Evolutionary conservation across 2,888 invertebrate genomes (phyloP).

Genomic region (Ochlodes sylvanus): DNA sequence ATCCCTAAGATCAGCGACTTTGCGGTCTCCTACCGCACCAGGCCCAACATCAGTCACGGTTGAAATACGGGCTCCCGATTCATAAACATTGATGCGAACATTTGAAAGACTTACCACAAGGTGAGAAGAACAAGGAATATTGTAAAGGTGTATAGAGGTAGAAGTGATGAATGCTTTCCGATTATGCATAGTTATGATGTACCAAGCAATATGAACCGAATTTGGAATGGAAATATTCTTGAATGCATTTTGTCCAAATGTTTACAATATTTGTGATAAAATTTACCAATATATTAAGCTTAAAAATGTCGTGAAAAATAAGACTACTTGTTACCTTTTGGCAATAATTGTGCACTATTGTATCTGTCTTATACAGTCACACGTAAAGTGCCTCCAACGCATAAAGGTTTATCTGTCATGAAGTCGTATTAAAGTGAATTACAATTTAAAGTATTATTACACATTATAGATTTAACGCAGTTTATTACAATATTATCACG

Average conservation of each 20-base stretch:
- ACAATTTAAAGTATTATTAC: constrained; percentile 49
- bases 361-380: constrained; percentile 65
- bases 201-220: neutral
- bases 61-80: constrained; percentile 88
- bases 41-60: constrained; percentile 87
- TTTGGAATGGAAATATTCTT: constrained; percentile 17
- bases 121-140: constrained; percentile 2
- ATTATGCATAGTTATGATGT: constrained; percentile 5
- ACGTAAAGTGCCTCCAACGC: constrained; percentile 75
- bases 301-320: constrained; percentile 55
- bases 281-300: constrained; percentile 69
- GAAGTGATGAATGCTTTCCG: neutral
- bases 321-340: constrained; percentile 59
- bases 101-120: constrained; percentile 3
- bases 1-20: constrained; percentile 87
- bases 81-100: constrained; percentile 40
- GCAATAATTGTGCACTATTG: constrained; percentile 67
- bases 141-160: neutral
- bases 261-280: constrained; percentile 80
- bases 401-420: constrained; percentile 58
- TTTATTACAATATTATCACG: constrained; percentile 53
- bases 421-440: constrained; percentile 45
- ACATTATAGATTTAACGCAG: constrained; percentile 52
- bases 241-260: constrained; percentile 69
- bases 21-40: constrained; percentile 70